Percentiles rank a stretch among this genome's conserved stretches.
phyloP scores from a whole-genome alignment of 2,888 invertebrate species.

The Apoda limacodes region DNA sequence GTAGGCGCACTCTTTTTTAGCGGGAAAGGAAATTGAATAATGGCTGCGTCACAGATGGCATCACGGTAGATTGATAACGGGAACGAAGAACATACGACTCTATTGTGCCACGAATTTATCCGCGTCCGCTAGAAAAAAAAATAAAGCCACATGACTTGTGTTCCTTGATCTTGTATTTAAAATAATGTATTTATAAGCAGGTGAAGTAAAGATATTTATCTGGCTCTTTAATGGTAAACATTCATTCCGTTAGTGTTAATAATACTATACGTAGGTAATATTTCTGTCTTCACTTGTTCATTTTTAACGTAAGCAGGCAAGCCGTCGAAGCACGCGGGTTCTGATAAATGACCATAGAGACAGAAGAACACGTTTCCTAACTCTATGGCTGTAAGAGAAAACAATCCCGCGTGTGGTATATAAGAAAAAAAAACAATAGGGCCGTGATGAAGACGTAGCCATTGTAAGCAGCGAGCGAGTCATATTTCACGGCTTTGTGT shows the following conservation, averaged over 20 bases:
- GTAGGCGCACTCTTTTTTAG: constrained; percentile 42
- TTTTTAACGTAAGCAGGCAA: constrained; percentile 29
- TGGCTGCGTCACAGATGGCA: constrained; percentile 65
- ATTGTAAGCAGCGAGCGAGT: constrained; percentile 65
- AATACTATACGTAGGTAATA: background rate
- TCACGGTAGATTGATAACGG: constrained; percentile 65
- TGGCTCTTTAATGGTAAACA: constrained; percentile 1
- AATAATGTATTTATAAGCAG: no score
- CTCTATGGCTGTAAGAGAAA: constrained; percentile 50
- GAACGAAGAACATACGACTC: constrained; percentile 49
- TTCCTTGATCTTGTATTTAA: no score
- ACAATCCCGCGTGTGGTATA: constrained; percentile 58
- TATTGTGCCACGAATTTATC: constrained; percentile 48
- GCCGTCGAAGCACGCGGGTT: constrained; percentile 23
- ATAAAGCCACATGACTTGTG: no score
- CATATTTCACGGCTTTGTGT: constrained; percentile 68
- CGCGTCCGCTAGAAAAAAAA: no score
- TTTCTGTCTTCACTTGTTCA: constrained; percentile 15
- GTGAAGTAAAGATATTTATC: background rate
- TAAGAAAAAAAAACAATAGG: constrained; percentile 64
- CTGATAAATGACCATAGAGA: constrained; percentile 48
- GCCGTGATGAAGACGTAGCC: constrained; percentile 68
- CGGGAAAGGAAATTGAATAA: constrained; percentile 65
- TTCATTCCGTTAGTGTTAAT: background rate
- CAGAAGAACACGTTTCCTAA: constrained; percentile 56